Evolutionary conservation across 2,888 invertebrate genomes (phyloP).

Genomic region (Lasioglossum vierecki): DNA sequence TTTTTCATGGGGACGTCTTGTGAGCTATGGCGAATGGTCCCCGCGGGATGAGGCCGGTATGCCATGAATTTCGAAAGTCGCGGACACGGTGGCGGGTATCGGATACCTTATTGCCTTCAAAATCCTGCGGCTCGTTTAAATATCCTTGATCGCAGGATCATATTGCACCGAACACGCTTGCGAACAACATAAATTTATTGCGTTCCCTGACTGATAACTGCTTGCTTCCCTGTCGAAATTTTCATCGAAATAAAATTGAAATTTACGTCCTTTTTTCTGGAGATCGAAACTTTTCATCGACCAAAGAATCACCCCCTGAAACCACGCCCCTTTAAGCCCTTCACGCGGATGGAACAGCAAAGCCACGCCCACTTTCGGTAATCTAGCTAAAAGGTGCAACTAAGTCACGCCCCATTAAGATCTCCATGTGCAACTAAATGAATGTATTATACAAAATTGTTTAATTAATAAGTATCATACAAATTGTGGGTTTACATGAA

Average conservation of each 20-base stretch:
- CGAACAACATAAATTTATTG: constrained; percentile 48
- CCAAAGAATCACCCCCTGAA: no score
- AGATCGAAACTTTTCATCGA: neutral
- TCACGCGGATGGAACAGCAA: no score
- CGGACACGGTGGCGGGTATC: constrained; percentile 51
- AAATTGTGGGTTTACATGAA: neutral
- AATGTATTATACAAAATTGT: no score
- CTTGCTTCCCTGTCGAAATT: neutral
- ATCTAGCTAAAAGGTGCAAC: neutral
- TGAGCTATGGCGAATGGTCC: constrained; percentile 24
- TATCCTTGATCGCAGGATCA: constrained; percentile 57
- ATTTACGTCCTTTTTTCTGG: neutral
- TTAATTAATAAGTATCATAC: no score
- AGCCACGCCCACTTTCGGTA: neutral
- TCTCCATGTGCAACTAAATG: neutral
- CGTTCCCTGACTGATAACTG: neutral
- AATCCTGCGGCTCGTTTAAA: constrained; percentile 55
- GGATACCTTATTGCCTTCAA: constrained; percentile 58
- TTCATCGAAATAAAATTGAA: neutral
- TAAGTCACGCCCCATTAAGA: neutral
- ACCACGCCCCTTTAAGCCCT: no score
- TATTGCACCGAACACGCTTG: constrained; percentile 53
- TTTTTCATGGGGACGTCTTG: constrained; percentile 17
- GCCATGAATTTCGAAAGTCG: constrained; percentile 40
- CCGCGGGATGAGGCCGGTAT: constrained; percentile 24